Evolutionary conservation across 2,888 invertebrate genomes (phyloP), one percentile per base, ranked within the genome.

Genomic region (Sminthurinus aureus): DNA sequence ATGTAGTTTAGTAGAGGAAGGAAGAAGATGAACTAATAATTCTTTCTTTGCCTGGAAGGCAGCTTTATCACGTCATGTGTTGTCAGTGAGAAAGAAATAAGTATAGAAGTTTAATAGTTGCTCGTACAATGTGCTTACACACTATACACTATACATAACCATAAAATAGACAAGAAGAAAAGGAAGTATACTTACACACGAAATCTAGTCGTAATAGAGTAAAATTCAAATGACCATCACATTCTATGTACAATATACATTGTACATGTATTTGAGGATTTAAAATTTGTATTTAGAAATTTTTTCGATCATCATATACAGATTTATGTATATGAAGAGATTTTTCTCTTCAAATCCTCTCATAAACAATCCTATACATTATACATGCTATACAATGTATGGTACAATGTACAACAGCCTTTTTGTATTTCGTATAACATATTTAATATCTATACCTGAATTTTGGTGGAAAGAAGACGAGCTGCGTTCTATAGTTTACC

Each of bases 1-100:
- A 79, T 64, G 20, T n/a, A 79, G 79, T 66, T 50, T n/a, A 20
- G 20, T 8, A 52, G 69, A 50, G 71, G 69, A 22, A 76, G 69
- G 67, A 76, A 76, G 50, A 74, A 79, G 79, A 83, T 83, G 79
- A 83, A 83, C 83, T 79, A 83, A 79, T 83, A 83, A 83, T 79
- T 83, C 83, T 83, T 83, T 13, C 38, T 58, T 22, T 75, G 52
- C 74, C 83, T 79, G 20, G 18, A 50, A 79, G 83, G 79, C 78
- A 79, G 73, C 51, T 83, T 83, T 79, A 83, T 83, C 79, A 83
- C 71, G 66, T 83, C 79, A 79, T 71, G 67, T 18, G 58, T 20
- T 20, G 50, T 81, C 26, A 9, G 18, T 66, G 64, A 18, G 58
- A 64, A 64, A n/a, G 78, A 66, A 51, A 78, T 13, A n/a, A 58